Percentiles rank a stretch among this genome's conserved stretches.
phyloP scores from a whole-genome alignment of 2,888 invertebrate species.

The Drosophila trichaetosa region DNA sequence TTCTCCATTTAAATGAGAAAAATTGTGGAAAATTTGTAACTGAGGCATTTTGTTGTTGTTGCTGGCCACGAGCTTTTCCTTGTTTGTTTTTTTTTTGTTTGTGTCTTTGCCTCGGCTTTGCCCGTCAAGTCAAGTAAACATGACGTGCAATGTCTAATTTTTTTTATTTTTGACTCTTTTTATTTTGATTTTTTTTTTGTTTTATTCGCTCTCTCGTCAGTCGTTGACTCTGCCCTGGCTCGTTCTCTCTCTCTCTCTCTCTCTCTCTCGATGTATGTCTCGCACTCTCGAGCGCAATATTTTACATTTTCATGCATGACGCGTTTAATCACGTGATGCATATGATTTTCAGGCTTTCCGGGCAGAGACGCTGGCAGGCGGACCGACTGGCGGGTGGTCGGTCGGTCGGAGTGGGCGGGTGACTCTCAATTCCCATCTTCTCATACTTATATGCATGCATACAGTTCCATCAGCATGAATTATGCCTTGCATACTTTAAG shows the following conservation, averaged over 20 bases:
- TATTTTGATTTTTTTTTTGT: conserved; percentile 8
- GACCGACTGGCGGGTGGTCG: neutral
- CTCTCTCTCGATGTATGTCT: conserved; percentile 10
- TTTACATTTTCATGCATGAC: conserved; percentile 83
- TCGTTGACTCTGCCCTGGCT: conserved; percentile 47
- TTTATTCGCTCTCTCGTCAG: conserved; percentile 25
- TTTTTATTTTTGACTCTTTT: conserved; percentile 29
- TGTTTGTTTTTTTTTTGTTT: neutral
- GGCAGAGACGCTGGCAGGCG: conserved; percentile 31
- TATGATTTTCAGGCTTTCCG: conserved; percentile 75
- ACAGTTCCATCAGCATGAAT: conserved; percentile 81
- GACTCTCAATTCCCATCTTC: conserved; percentile 10
- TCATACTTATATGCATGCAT: conserved; percentile 55
- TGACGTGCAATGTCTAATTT: conserved; percentile 75
- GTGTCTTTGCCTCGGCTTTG: conserved; percentile 39
- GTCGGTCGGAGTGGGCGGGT: neutral
- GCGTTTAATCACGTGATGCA: conserved; percentile 83
- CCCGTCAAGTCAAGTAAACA: conserved; percentile 77
- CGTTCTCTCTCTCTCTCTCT: neutral
- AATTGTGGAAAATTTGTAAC: conserved; percentile 76
- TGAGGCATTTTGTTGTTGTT: conserved; percentile 64
- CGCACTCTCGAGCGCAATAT: conserved; percentile 60
- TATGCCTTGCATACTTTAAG: conserved; percentile 77
- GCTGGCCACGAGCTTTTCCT: conserved; percentile 56
- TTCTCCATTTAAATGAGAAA: conserved; percentile 76